Evolutionary conservation across 2,888 invertebrate species (phyloP).

Genomic region (Synergus japonicus): DNA sequence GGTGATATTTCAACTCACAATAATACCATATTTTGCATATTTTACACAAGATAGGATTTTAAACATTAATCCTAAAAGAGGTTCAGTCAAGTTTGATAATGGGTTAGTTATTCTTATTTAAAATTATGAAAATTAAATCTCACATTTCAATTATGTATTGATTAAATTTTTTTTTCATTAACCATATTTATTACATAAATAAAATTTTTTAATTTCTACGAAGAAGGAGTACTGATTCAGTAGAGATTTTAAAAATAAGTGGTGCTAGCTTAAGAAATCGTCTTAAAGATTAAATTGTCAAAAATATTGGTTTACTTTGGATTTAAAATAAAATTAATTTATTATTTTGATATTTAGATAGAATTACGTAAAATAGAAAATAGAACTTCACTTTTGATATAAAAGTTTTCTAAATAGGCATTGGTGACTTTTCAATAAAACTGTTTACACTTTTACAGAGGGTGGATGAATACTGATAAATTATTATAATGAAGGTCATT

Average conservation of each 20-base stretch:
- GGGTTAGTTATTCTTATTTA: neutral
- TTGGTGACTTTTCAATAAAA: neutral
- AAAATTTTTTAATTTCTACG: no score
- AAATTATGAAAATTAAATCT: neutral
- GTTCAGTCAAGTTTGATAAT: neutral
- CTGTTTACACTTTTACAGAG: neutral
- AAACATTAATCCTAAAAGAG: neutral
- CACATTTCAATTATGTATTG: neutral
- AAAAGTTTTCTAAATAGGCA: no score
- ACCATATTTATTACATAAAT: neutral
- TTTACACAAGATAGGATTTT: constrained; percentile 9
- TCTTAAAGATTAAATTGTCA: no score
- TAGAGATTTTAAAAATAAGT: no score
- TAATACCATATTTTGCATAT: constrained; percentile 10
- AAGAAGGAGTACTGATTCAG: no score
- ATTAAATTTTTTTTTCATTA: neutral
- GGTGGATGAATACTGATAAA: neutral
- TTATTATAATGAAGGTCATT: neutral
- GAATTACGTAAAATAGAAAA: no score
- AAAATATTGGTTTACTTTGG: no score
- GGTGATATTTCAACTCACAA: constrained; percentile 7
- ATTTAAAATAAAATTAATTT: no score
- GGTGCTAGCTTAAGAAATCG: no score
- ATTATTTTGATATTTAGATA: no score
- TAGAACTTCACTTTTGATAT: no score